phyloP scores from a whole-genome alignment of 1,140 invertebrate species.

The Polypedilum vanderplanki region DNA sequence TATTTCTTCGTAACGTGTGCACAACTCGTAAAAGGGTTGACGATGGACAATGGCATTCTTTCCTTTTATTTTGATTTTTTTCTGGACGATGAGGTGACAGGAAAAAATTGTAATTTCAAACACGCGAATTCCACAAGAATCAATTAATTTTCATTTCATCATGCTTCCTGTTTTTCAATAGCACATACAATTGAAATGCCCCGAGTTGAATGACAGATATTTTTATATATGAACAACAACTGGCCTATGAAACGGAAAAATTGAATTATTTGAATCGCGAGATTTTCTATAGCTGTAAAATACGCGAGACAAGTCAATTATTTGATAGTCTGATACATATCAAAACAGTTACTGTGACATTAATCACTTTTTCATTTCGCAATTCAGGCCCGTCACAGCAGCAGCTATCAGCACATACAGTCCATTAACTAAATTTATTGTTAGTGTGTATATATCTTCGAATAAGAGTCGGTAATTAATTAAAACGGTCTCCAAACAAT shows the following conservation, averaged over 20 bases:
- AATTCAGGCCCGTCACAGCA: neutral
- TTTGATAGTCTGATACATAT: neutral
- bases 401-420: neutral
- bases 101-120: neutral
- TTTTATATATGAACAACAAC: neutral
- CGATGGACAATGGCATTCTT: neutral
- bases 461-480: neutral
- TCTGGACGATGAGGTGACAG: neutral
- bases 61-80: no score
- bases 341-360: slow-evolving; percentile 14
- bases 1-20: neutral
- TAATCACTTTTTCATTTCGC: slow-evolving; percentile 22
- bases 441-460: neutral
- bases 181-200: no score
- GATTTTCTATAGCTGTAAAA: neutral
- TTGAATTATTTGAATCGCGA: neutral
- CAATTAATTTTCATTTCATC: slow-evolving; percentile 26
- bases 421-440: slow-evolving; percentile 29
- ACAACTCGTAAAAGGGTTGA: neutral
- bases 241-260: neutral
- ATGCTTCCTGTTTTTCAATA: neutral
- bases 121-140: slow-evolving; percentile 25
- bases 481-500: neutral
- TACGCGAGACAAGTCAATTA: slow-evolving; percentile 24
- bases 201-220: neutral